phyloP scores from a whole-genome alignment of 1,140 invertebrate species.

The Monomorium pharaonis region DNA sequence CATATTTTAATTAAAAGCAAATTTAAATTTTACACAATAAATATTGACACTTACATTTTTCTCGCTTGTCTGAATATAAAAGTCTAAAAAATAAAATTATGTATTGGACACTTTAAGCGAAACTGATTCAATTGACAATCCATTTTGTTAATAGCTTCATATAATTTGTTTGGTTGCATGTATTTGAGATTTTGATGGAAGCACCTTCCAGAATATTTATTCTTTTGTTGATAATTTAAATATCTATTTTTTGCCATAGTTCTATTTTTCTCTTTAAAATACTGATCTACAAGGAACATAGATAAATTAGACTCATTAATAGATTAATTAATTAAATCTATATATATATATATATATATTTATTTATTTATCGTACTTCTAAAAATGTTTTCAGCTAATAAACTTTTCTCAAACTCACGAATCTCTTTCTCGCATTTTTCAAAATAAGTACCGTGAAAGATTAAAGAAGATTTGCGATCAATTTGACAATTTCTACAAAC shows the following conservation, averaged over 20 bases:
- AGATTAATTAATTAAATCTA: too few relatives aligned
- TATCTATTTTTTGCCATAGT: not conserved
- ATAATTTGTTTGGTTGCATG: not conserved
- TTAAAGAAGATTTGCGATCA: slow-evolving; percentile 13
- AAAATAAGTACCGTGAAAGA: slow-evolving; percentile 61
- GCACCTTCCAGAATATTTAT: not conserved
- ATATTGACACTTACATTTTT: not conserved
- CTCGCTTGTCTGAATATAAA: not conserved
- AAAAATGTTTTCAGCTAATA: slow-evolving; percentile 6
- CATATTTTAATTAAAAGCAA: not conserved
- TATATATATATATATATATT: too few relatives aligned
- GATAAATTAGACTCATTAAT: not conserved
- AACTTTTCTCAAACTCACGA: slow-evolving; percentile 47
- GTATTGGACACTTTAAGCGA: slow-evolving; percentile 50
- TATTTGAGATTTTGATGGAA: not conserved
- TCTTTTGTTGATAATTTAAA: not conserved
- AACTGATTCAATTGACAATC: slow-evolving; percentile 42
- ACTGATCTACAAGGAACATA: not conserved
- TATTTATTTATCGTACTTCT: too few relatives aligned
- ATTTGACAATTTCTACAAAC: slow-evolving; percentile 23
- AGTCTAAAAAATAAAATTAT: slow-evolving; percentile 6
- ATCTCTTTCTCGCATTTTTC: slow-evolving; percentile 67
- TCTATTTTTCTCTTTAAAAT: not conserved
- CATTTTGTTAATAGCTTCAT: slow-evolving; percentile 54
- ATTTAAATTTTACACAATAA: not conserved